phyloP scores from a whole-genome alignment of 2,888 invertebrate species.

The Yponomeuta cagnagella region DNA sequence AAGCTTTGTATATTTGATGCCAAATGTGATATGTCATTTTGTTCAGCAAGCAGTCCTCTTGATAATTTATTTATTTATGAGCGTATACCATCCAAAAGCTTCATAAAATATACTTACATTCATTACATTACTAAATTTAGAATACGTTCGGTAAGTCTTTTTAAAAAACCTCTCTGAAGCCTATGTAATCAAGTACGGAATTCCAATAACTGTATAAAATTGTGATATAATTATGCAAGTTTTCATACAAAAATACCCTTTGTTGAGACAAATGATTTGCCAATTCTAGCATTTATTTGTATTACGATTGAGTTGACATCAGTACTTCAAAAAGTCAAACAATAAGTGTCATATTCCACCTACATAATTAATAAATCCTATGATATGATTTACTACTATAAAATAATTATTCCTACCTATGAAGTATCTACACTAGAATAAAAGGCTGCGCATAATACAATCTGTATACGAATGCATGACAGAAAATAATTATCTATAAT shows the following conservation, averaged over 20 bases:
- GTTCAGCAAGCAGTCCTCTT: slow-evolving; percentile 29
- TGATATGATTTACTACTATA: slow-evolving; percentile 9
- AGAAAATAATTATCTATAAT: too few relatives aligned
- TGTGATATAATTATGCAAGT: neutral
- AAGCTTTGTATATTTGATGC: neutral
- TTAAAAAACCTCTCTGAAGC: neutral
- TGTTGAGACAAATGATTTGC: neutral
- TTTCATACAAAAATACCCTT: neutral
- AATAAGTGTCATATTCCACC: slow-evolving; percentile 2
- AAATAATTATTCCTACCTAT: slow-evolving; percentile 3
- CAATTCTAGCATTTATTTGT: neutral
- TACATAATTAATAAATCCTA: slow-evolving; percentile 10
- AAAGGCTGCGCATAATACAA: too few relatives aligned
- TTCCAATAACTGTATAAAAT: neutral
- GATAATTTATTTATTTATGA: neutral
- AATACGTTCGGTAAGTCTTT: too few relatives aligned
- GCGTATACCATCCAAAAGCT: too few relatives aligned
- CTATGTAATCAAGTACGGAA: neutral
- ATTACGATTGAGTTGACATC: neutral
- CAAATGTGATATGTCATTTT: neutral
- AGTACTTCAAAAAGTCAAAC: neutral
- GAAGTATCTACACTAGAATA: neutral
- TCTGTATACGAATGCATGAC: too few relatives aligned
- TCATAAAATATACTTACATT: neutral
- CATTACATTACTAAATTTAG: neutral